A percentile compares a stretch with the other conserved stretches of the same genome.
Evolutionary conservation across 2,888 invertebrate genomes (phyloP).

Genomic region (Dysmachus trigonus): DNA sequence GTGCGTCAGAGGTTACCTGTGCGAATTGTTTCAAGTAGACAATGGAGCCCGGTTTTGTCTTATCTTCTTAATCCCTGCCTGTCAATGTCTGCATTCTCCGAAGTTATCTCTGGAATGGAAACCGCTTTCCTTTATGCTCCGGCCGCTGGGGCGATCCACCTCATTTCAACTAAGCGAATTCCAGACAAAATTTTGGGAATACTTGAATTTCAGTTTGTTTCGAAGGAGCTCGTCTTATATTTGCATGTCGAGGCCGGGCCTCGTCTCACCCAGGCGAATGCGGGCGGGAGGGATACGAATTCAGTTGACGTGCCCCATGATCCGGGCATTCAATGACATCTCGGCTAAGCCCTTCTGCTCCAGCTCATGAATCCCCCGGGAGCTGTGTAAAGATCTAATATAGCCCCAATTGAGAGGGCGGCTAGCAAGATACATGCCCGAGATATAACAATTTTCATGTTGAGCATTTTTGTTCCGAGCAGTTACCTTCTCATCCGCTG

Average conservation of each 20-base stretch:
- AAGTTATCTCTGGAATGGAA: slow-evolving; percentile 30
- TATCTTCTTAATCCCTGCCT: neutral
- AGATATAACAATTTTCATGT: slow-evolving; percentile 24
- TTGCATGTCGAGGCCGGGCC: neutral
- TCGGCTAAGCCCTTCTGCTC: neutral
- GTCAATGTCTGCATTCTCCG: neutral
- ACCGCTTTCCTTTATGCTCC: neutral
- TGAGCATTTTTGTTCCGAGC: slow-evolving; percentile 16
- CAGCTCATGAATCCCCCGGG: neutral
- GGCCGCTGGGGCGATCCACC: neutral
- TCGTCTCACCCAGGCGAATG: neutral
- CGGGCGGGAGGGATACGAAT: too few relatives aligned
- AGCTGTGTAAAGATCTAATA: neutral
- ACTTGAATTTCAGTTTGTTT: slow-evolving; percentile 8
- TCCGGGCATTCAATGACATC: neutral
- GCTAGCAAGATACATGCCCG: neutral
- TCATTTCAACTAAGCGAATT: slow-evolving; percentile 23
- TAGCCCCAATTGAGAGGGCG: neutral
- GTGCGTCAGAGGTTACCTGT: neutral
- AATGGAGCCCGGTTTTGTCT: neutral
- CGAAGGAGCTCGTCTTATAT: slow-evolving; percentile 18
- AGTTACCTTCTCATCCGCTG: neutral
- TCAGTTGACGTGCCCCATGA: neutral
- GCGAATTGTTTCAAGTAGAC: neutral
- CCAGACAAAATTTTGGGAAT: slow-evolving; percentile 13